Evolutionary conservation across 2,888 invertebrate genomes (phyloP), one percentile per base, ranked within the genome.

Genomic region (Taphrorychus bicolor): DNA sequence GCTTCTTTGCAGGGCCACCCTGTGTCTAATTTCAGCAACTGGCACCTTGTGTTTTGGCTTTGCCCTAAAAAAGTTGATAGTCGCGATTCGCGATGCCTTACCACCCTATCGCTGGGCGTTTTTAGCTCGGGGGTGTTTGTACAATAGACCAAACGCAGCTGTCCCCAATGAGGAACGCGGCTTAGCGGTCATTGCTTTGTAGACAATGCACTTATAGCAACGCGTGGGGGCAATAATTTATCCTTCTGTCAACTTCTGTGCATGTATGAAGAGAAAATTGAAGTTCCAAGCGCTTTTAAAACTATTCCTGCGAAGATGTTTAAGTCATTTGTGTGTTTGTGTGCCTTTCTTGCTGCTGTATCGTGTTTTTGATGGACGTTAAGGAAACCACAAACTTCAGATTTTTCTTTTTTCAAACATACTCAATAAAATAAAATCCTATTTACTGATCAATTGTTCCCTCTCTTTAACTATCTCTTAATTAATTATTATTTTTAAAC

Each of bases 31-130:
- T 22, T 52, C 52, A 18, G 9, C 22, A 18, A 16, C 17, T 5
- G 57, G 49, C 57, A 63, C 57, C 51, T 63, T 63, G 57, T 63
- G 42, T 19, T 14, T 23, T 17, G 19, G 18, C 45, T 56, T 17
- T 16, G 3, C 2, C 45, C 45, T n/a, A 41, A 54, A 62, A 52
- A 54, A 60, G 51, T 54, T 59, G 56, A 66, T 66, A 48, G 60
- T 66, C 54, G 66, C 66, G 66, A 57, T 59, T 66, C 61, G 41
- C 59, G 19, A 14, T 19, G 57, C 66, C 51, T n/a, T n/a, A n/a
- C n/a, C n/a, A 57, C 61, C 61, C 61, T 54, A 51, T 59, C 40
- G 24, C 17, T 24, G 32, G 19, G 41, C 45, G 18, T n/a, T 51
- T 45, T 17, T 18, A n/a, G 22, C 51, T 51, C 19, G 51, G 51